phyloP scores from a whole-genome alignment of 2,888 invertebrate species.

The Nemotelus pantherinus region DNA sequence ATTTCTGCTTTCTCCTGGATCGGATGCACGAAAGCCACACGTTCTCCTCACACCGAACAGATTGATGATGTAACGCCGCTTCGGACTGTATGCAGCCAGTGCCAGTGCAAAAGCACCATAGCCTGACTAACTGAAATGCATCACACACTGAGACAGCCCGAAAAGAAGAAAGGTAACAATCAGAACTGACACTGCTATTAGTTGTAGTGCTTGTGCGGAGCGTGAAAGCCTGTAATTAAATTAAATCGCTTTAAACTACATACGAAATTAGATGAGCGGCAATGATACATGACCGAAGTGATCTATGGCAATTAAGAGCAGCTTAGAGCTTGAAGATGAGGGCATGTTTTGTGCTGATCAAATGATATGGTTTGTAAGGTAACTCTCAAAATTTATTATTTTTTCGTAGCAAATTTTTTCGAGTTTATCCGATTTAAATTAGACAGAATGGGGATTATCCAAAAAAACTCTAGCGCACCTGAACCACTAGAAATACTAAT shows the following conservation, averaged over 20 bases:
- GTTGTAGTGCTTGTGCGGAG: constrained; percentile 3
- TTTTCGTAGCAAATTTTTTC: constrained; percentile 17
- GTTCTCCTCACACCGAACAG: constrained; percentile 12
- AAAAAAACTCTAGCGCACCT: background rate
- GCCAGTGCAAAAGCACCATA: too few species aligned
- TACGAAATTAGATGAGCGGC: constrained; percentile 12
- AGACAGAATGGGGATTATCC: constrained; percentile 15
- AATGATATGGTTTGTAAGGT: constrained; percentile 9
- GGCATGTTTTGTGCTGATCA: constrained; percentile 6
- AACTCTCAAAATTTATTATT: constrained; percentile 20
- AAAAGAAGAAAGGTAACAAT: constrained; percentile 32
- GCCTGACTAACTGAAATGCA: too few species aligned
- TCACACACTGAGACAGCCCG: background rate
- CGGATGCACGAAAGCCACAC: constrained; percentile 9
- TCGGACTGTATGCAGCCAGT: too few species aligned
- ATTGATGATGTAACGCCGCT: too few species aligned
- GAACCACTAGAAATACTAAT: background rate
- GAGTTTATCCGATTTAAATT: background rate
- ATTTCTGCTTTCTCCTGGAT: constrained; percentile 24
- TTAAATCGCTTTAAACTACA: constrained; percentile 37
- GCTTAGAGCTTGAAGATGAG: background rate
- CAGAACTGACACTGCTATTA: constrained; percentile 16
- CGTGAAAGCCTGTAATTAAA: constrained; percentile 42
- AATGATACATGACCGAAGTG: background rate
- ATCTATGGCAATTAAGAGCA: constrained; percentile 40